Base-by-base conservation (phyloP, 2,888 invertebrate genomes). In the Unio pictorum region DNA sequence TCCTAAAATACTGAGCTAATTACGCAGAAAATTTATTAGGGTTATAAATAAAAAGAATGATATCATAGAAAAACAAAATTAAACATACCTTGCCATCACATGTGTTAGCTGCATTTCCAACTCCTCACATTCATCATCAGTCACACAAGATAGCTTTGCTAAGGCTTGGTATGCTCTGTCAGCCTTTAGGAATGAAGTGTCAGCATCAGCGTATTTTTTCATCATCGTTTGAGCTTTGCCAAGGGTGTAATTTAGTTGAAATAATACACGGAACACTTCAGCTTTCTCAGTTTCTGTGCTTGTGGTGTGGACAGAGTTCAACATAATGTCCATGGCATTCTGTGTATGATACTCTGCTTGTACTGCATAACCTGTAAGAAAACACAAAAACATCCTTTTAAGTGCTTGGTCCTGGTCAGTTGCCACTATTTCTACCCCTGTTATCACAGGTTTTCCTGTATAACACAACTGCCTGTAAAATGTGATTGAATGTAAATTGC, bases 271-370 rank as follows among this genome's bases (percentile, higher is more conserved):
- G 63, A 84, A 82, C 34, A 89, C 82, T 54, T 82, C 76, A 0
- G 86, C 81, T 67, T 84, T 86, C 62, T 89, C 87, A 54, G 78
- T 74, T 61, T 83, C 76, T 0, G 83, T 83, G 15, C 78, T 72
- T 7, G 84, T 78, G 20, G 82, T 81, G 65, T 86, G 83, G 7
- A 83, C 84, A 7, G 84, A 81, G 61, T 78, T 82, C 26, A 82
- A 76, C 84, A 89, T 82, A 30, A 87, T 81, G 55, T 75, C 79
- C 70, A 83, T 84, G 45, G 88, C 89, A 61, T 76, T 81, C 61
- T 87, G 87, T 34, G 84, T 75, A 71, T 89, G 89, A 62, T 85
- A 83, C 68, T 89, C 85, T 3, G 89, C 88, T 69, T 89, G 89
- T 1, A 80, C 76, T 34, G 78, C 74, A 67, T 86, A 88, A 34